Evolutionary conservation across 2,113 vertebrate genomes (phyloP), one percentile per base, ranked within the genome.

Genomic region (Cochlearius cochlearius): DNA sequence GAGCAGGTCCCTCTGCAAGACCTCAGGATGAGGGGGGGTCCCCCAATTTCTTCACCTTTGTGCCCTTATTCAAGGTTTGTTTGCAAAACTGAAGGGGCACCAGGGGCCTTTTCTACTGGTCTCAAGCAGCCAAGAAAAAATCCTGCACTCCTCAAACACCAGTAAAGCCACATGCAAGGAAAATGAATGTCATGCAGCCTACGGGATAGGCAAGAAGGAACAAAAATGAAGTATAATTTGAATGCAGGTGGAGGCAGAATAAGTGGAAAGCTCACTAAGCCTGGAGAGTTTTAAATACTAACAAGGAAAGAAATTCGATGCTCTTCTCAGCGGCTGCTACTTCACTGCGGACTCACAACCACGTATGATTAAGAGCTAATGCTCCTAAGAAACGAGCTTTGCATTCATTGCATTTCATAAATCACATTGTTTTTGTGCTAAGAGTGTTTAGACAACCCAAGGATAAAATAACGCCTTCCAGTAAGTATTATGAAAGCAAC

Each of bases 381-480:
- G 26, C 84, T 56, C 36, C 77, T 10, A 41, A 22, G 83, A 81
- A 96, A 85, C 2, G 4, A 88, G 94, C 68, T 92, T 59, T 68
- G 67, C 50, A 39, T 93, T 90, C 93, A 77, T 5, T 63, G 76
- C 2, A 1, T 78, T 90, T 87, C 80, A 94, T 92, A 92, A 91
- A 94, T 92, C 88, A 68, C 77, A 82, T 81, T 85, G 86, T 78
- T 92, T 91, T 86, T 77, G 69, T 90, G 69, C 91, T 91, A 55
- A 69, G 72, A 86, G 49, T 87, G 66, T 91, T 96, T 82, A 91
- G 73, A 92, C 91, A 97, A 97, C 27, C 22, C 64, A 53, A 84
- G 80, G 49, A 91, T 72, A 94, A 96, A 96, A 96, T 16, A 67
- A 89, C 72, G 91, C 86, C 92, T 97, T 87, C 69, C 96, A 93